These are phyloP conservation scores for Cavia aperea DNA, from an alignment of 2,113 vertebrate genomes.

Conservation along the genomic window DNA sequence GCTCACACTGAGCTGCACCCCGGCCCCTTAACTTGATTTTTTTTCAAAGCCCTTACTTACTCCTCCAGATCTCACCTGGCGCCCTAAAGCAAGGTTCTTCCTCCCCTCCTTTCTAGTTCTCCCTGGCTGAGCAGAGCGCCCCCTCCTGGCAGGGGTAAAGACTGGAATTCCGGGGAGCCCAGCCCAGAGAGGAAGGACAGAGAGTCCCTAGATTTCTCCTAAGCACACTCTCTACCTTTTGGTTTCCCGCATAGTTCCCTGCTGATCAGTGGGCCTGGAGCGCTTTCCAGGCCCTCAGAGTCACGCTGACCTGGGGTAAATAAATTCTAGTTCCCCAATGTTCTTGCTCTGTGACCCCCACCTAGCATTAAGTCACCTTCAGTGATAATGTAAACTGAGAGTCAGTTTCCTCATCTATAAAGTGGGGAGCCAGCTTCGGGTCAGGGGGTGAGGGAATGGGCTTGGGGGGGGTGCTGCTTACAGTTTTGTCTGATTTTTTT, in stretches of 20 bases:
- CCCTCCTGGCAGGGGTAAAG: conserved; percentile 4
- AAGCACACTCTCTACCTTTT: not conserved
- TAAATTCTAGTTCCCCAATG: conserved; percentile 16
- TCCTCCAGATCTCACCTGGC: not conserved
- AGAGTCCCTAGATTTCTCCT: not conserved
- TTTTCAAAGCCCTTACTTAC: not conserved
- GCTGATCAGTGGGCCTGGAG: not conserved
- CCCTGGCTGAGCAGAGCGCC: not conserved
- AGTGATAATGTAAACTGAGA: not conserved
- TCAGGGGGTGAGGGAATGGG: not conserved
- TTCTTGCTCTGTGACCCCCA: not conserved
- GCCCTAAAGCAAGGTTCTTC: not conserved
- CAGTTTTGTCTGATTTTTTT: conserved; percentile 27
- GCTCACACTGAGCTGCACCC: not conserved
- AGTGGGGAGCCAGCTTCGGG: not conserved
- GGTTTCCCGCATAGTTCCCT: not conserved
- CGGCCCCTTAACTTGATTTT: not conserved
- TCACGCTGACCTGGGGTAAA: not conserved
- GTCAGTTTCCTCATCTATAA: not conserved
- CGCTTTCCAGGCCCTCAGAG: not conserved
- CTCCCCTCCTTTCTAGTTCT: not conserved
- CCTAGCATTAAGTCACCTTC: not conserved
- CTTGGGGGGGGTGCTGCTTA: not conserved
- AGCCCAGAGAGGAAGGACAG: not conserved
- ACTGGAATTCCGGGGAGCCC: not conserved